Conservation (phyloP, 2,797 vertebrate genomes). For the Kryptopterus vitreolus region DNA sequence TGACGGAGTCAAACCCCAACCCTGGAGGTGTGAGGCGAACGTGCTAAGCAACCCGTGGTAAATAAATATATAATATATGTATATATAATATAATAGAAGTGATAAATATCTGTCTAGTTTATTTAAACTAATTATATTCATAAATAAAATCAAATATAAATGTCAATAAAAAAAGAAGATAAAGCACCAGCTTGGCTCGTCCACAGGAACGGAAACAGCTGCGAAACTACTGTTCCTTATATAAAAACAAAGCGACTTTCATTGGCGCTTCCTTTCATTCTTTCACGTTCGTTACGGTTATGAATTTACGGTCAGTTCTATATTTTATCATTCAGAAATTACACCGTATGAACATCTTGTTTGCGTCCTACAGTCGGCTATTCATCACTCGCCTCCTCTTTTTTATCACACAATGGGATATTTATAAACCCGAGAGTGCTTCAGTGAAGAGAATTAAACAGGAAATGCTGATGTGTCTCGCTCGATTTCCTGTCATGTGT, state of each 20-base stretch:
- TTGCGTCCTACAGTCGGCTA: neutral
- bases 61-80: too few relatives aligned
- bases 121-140: too few relatives aligned
- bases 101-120: too few relatives aligned
- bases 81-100: too few relatives aligned
- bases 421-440: constrained; percentile 1
- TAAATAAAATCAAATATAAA: neutral
- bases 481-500: constrained; percentile 7
- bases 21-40: too few relatives aligned
- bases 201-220: neutral
- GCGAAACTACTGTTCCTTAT: neutral
- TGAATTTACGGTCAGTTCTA: too few relatives aligned
- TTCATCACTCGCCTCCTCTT: constrained; percentile 5
- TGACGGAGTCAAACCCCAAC: too few relatives aligned
- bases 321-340: constrained; percentile 5
- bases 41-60: too few relatives aligned
- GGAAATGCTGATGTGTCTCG: neutral
- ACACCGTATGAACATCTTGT: neutral
- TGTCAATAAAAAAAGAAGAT: neutral
- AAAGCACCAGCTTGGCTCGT: neutral
- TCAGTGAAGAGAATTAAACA: constrained; percentile 24
- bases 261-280: constrained; percentile 2
- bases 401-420: constrained; percentile 11
- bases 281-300: neutral
- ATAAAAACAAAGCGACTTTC: neutral